Evolutionary conservation across 2,113 vertebrate species (phyloP).

Genomic region (Solea solea): DNA sequence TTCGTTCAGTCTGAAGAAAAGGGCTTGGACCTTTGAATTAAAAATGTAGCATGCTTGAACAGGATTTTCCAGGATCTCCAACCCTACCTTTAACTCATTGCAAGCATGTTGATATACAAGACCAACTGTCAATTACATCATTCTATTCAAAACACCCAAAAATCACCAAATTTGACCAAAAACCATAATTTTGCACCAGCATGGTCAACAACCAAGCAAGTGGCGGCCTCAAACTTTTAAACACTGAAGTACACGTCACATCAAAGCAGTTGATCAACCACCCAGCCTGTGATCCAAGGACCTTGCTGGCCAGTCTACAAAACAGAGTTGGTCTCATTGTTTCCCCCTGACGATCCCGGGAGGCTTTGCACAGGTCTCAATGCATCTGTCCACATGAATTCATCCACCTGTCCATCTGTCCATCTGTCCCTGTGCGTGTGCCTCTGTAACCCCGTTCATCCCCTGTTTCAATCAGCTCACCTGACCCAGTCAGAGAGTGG

Average conservation of each 20-base stretch:
- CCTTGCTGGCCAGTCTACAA: conserved; percentile 49
- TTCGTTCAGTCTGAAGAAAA: no score
- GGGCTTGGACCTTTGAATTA: no score
- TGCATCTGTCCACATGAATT: conserved; percentile 66
- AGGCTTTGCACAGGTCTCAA: conserved; percentile 38
- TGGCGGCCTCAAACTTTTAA: not conserved
- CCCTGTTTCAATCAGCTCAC: conserved; percentile 71
- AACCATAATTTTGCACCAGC: no score
- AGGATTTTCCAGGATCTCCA: no score
- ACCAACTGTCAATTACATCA: no score
- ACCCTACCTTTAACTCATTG: no score
- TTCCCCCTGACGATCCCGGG: conserved; percentile 26
- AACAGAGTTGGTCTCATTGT: conserved; percentile 27
- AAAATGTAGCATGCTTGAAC: no score
- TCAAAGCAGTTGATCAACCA: conserved; percentile 25
- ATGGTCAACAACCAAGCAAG: no score
- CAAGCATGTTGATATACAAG: no score
- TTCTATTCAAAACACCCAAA: no score
- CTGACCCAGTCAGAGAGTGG: conserved; percentile 54
- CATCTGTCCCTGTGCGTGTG: conserved; percentile 47
- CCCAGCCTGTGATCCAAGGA: conserved; percentile 42
- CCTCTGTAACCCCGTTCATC: conserved; percentile 65
- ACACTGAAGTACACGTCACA: conserved; percentile 15
- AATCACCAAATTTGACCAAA: no score
- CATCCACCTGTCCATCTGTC: conserved; percentile 64